Conservation (phyloP, 2,797 vertebrate species). For the Sarcoramphus papa region DNA sequence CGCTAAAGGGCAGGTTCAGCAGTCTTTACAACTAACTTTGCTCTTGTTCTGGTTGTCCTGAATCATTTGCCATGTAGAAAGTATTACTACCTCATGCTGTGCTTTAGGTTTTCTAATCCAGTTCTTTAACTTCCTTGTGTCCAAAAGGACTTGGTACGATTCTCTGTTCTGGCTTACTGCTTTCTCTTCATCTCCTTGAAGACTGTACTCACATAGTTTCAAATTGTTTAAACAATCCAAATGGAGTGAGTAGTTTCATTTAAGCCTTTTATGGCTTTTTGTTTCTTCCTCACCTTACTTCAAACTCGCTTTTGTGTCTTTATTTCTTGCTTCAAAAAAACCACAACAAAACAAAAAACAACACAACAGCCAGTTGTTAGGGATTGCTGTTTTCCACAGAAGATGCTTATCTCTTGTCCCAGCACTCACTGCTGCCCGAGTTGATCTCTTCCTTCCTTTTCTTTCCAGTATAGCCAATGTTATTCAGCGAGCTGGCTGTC, state of each 20-base stretch:
- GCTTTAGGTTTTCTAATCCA: not conserved
- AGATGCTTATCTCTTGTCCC: not conserved
- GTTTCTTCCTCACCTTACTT: not conserved
- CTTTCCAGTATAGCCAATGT: slow-evolving; percentile 85
- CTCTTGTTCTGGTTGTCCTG: not conserved
- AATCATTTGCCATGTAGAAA: not conserved
- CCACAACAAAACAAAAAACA: not conserved
- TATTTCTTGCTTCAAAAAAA: not conserved
- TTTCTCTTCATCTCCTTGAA: not conserved
- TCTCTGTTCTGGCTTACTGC: not conserved
- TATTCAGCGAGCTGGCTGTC: slow-evolving; percentile 93
- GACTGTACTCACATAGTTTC: not conserved
- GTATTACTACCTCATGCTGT: not conserved
- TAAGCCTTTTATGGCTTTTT: not conserved
- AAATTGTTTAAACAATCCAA: not conserved
- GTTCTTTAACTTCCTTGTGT: not conserved
- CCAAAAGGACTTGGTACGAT: not conserved
- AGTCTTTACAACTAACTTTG: not conserved
- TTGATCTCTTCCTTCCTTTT: not conserved
- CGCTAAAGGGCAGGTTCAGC: not conserved
- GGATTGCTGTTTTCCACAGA: not conserved
- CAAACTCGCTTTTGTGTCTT: not conserved
- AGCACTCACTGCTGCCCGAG: not conserved
- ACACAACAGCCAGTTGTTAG: not conserved
- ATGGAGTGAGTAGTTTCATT: not conserved